Evolutionary conservation across 53 echinoderm and acorn worm species (phyloP), one percentile per base, ranked within the genome.

Genomic region (Holothuria leucospilota): DNA sequence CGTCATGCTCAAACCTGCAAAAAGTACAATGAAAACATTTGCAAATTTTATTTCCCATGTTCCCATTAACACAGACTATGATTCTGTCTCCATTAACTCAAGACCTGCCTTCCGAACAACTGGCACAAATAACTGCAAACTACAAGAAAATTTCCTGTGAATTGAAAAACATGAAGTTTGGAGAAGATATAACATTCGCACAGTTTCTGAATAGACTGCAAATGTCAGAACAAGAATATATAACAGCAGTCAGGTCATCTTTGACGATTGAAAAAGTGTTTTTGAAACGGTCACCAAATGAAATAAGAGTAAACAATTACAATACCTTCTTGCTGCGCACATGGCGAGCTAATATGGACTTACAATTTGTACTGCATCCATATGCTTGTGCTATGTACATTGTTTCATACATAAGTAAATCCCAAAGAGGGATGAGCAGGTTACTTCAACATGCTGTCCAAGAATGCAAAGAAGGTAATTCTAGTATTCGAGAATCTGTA

Each of bases 1-100:
- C 42, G 73, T 20, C 87, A 91, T 63, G 63, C 75, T 2, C 42
- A 82, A 20, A 86, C 91, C 63, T 91, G 91, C 40, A 27, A 62
- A 69, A 86, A 63, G 39, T 30, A 82, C 5, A 40, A n/a, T 18
- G 20, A 38, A 62, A 86, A 70, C 42, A 62, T 74, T 20, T 85
- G 85, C 27, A 20, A 59, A 4, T 90, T 85, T 78, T 69, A 85
- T 6, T 13, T 85, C 29, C 90, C 90, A 9, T 49, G 6, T 6
- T 6, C 49, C 49, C 49, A 11, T 4, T 49, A 6, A 9, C 3
- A 11, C 9, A 13, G 9, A 42, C 42, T 6, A 42, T 42, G 42
- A 42, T 42, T 9, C 9, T 42, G 42, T 6, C 5, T 5, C 42
- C 42, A 42, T 42, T 5, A 6, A 42, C 5, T 42, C 42, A 42